phyloP scores from a whole-genome alignment of 1,140 invertebrate genomes.

The Papilio xuthus region DNA sequence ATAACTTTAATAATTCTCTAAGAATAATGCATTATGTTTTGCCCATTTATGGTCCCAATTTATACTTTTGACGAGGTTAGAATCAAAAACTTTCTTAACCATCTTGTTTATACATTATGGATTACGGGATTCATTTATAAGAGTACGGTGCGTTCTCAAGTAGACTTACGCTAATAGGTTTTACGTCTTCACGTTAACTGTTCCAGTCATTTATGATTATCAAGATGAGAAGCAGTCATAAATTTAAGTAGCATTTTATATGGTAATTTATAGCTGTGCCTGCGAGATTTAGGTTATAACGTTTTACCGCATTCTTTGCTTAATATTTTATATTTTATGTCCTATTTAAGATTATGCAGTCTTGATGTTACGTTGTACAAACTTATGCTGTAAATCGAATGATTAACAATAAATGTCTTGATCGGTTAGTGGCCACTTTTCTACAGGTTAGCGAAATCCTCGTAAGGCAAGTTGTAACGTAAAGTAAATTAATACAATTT shows the following conservation, averaged over 20 bases:
- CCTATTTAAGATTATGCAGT: constrained; percentile 5
- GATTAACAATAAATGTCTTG: neutral
- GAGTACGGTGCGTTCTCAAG: neutral
- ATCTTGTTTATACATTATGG: neutral
- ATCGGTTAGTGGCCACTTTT: no score
- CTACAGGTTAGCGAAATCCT: no score
- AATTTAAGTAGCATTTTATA: constrained; percentile 23
- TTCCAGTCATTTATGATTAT: neutral
- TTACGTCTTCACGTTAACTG: neutral
- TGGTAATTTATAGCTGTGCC: constrained; percentile 17
- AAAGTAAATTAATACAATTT: no score
- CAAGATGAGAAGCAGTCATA: constrained; percentile 21
- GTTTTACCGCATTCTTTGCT: constrained; percentile 19
- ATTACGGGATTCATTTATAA: neutral
- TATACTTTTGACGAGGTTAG: neutral
- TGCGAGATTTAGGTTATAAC: constrained; percentile 22
- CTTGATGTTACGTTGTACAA: constrained; percentile 3
- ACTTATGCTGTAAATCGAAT: neutral
- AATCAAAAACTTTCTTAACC: neutral
- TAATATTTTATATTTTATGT: constrained; percentile 23
- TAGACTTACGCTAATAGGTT: neutral
- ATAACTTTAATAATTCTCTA: neutral
- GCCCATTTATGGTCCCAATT: neutral
- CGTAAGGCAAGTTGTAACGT: no score
- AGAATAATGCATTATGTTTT: neutral